These are phyloP conservation scores for Papilio polyxenes DNA, from an alignment of 1,140 invertebrate genomes.

Conservation along the genomic window DNA sequence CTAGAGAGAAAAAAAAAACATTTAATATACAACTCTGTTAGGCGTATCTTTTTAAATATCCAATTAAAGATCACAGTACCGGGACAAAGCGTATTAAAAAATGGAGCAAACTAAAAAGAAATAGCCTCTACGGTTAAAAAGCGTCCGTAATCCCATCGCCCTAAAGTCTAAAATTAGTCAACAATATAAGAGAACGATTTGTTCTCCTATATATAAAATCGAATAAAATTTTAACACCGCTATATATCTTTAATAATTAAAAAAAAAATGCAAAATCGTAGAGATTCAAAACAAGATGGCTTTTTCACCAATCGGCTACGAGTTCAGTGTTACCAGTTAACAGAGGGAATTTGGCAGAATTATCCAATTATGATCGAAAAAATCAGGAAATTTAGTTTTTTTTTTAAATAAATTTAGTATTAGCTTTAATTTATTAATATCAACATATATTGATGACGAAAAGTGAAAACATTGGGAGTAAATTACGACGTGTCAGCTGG, in stretches of 20 bases:
- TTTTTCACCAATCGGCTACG: background rate
- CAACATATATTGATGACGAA: background rate
- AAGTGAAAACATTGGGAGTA: background rate
- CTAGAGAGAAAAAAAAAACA: constrained; percentile 76
- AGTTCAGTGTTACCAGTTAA: constrained; percentile 4
- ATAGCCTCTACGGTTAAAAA: constrained; percentile 37
- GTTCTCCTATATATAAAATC: constrained; percentile 15
- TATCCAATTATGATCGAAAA: background rate
- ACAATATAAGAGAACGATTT: constrained; percentile 20
- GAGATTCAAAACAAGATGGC: constrained; percentile 5
- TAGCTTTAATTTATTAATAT: background rate
- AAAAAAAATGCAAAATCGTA: constrained; percentile 17
- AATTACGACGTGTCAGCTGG: background rate
- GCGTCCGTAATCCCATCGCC: constrained; percentile 8
- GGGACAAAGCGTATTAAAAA: constrained; percentile 21
- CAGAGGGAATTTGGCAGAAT: background rate
- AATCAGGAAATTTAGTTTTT: background rate
- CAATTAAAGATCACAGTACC: constrained; percentile 59
- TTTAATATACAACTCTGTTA: constrained; percentile 57
- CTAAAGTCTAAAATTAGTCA: constrained; percentile 24
- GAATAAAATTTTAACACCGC: constrained; percentile 17
- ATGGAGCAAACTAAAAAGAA: constrained; percentile 29
- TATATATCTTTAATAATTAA: background rate
- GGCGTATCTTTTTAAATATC: constrained; percentile 51
- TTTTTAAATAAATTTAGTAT: background rate